A percentile compares a stretch with the other conserved stretches of the same genome.
Evolutionary conservation across 2,113 vertebrate species (phyloP).

Genomic region (Nansenia antarctica): DNA sequence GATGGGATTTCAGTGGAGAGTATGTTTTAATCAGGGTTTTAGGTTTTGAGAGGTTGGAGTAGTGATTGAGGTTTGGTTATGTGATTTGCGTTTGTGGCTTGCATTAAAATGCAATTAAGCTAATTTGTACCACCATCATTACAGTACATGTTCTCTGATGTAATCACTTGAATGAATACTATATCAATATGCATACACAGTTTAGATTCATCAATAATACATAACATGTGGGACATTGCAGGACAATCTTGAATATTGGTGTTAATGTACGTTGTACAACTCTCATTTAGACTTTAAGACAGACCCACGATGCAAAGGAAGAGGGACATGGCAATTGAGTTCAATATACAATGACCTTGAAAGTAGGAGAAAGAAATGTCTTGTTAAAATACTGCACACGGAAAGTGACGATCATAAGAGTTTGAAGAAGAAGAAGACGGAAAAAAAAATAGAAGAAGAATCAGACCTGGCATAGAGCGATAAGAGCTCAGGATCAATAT

Average conservation of each 20-base stretch:
- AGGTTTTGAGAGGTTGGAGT: no score
- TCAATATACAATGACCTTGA: not conserved
- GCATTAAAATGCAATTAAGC: not conserved
- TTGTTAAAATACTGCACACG: not conserved
- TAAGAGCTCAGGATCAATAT: conserved; percentile 67
- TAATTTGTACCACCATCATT: not conserved
- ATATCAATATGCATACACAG: not conserved
- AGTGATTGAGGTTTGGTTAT: no score
- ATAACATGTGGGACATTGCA: not conserved
- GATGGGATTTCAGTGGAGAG: no score
- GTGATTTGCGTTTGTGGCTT: no score
- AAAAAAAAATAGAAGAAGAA: conserved; percentile 33
- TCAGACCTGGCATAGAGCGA: conserved; percentile 42
- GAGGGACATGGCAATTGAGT: not conserved
- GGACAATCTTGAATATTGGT: not conserved
- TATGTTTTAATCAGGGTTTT: no score
- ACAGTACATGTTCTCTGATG: not conserved
- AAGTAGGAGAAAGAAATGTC: not conserved
- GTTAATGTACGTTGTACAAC: not conserved
- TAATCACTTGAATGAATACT: not conserved
- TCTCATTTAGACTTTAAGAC: not conserved
- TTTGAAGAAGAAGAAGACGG: conserved; percentile 1
- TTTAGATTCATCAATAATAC: not conserved
- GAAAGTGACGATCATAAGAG: not conserved
- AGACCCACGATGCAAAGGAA: not conserved